Conservation (phyloP, 2,113 vertebrate species). For the Rhipidura dahli region DNA sequence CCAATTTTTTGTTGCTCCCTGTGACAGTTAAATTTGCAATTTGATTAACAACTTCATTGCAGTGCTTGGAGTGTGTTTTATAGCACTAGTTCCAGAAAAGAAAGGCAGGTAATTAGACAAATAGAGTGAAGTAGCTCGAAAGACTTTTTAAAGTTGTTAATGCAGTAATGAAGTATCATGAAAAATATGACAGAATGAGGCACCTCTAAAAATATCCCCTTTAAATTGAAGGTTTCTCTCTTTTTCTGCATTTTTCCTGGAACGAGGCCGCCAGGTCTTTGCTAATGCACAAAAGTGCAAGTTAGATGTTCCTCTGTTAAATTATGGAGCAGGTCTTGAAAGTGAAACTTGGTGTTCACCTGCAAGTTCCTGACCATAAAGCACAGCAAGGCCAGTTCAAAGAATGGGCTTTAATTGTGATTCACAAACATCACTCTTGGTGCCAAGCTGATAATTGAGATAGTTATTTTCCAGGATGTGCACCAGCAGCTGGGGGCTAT, state of each 20-base stretch:
- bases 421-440: constrained; percentile 43
- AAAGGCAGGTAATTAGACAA: constrained; percentile 30
- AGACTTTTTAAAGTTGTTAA: constrained; percentile 23
- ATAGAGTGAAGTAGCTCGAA: constrained; percentile 9
- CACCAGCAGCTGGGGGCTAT: constrained; percentile 54
- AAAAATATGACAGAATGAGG: constrained; percentile 29
- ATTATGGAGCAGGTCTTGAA: constrained; percentile 22
- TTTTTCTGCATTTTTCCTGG: background rate
- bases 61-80: background rate
- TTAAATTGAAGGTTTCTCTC: background rate
- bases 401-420: constrained; percentile 48
- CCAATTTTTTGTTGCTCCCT: background rate
- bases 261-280: background rate
- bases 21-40: background rate
- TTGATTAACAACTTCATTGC: constrained; percentile 36
- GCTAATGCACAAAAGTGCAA: background rate
- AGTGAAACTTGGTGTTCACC: background rate
- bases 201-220: constrained; percentile 7
- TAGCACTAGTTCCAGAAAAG: background rate
- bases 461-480: constrained; percentile 36
- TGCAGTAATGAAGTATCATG: background rate
- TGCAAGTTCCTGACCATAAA: constrained; percentile 50
- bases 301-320: constrained; percentile 33
- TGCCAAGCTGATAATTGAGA: constrained; percentile 61
- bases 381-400: constrained; percentile 15